Base-by-base conservation (phyloP, 2,797 vertebrate genomes). In the Antrozous pallidus region DNA sequence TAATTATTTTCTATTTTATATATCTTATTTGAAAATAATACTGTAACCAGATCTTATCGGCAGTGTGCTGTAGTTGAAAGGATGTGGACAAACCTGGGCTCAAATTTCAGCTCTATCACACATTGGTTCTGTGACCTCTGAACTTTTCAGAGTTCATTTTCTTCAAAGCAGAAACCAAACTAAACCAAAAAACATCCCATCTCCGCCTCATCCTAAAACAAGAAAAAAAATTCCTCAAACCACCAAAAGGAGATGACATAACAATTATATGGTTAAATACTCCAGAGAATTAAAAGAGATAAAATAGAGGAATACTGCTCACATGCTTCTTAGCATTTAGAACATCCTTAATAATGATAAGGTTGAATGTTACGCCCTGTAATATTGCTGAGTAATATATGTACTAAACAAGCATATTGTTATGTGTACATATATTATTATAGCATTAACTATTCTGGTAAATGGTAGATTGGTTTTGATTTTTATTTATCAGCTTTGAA, bases 21-120 rank as follows among this genome's bases (percentile, higher is more conserved):
- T 56, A 90, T 70, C 79, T 93, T 88, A 91, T 90, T 93, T 90
- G 81, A 95, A 95, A 95, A 70, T 81, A 67, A 88, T 85, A 91
- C 47, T 45, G 28, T 20, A 75, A 8, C 87, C 67, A 93, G 80
- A 71, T 88, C 81, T 94, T 58, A 56, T 6, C 93, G 54, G 20
- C 11, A 20, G 20, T 87, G 69, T 93, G 67, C 8, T 78, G 0
- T 95, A 56, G 78, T 93, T 91, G 84, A 95, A 81, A 84, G 94
- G 56, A 69, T 70, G 28, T 42, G 38, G 24, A 65, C 56, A 96
- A 69, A 88, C 33, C 40, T 88, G 47, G 26, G 16, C 94, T 96
- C 73, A 92, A 11, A 83, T 95, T 95, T 94, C 92, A 95, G 58
- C 31, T 95, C 87, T 73, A 83, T 73, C 17, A 47, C 38, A 77